Percentiles rank a stretch among this genome's conserved stretches.
Conservation (phyloP, 2,888 invertebrate species). For the Priocnemis perturbator region DNA sequence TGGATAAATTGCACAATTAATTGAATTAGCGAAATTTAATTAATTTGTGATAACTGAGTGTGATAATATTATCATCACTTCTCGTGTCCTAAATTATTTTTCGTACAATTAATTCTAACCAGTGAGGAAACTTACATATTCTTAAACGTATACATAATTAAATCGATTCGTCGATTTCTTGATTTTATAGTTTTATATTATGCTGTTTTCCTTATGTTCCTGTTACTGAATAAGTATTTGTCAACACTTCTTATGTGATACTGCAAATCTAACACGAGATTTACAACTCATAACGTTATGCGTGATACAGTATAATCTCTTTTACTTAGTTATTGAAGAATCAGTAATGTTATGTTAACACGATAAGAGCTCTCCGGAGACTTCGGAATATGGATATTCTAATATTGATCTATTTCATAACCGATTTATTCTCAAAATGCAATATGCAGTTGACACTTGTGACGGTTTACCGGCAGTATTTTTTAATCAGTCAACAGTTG, state of each 20-base stretch:
- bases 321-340: too few species aligned
- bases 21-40: conserved; percentile 30
- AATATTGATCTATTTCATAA: too few species aligned
- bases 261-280: too few species aligned
- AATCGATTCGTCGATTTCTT: not conserved
- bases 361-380: too few species aligned
- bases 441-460: too few species aligned
- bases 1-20: too few species aligned
- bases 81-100: conserved; percentile 44
- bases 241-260: not conserved
- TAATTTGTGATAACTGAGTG: conserved; percentile 21
- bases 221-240: conserved; percentile 9
- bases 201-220: conserved; percentile 18
- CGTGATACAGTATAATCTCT: conserved; percentile 8
- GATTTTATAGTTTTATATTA: conserved; percentile 19
- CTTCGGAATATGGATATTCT: too few species aligned
- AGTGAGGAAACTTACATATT: conserved; percentile 75
- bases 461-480: too few species aligned
- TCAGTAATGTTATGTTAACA: too few species aligned
- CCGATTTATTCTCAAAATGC: too few species aligned
- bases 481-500: too few species aligned
- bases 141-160: conserved; percentile 45
- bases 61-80: conserved; percentile 30
- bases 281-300: not conserved
- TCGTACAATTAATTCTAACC: conserved; percentile 55